Percentiles rank a stretch among this genome's conserved stretches.
phyloP scores from a whole-genome alignment of 2,797 vertebrate species.

The Poeciliopsis infans region DNA sequence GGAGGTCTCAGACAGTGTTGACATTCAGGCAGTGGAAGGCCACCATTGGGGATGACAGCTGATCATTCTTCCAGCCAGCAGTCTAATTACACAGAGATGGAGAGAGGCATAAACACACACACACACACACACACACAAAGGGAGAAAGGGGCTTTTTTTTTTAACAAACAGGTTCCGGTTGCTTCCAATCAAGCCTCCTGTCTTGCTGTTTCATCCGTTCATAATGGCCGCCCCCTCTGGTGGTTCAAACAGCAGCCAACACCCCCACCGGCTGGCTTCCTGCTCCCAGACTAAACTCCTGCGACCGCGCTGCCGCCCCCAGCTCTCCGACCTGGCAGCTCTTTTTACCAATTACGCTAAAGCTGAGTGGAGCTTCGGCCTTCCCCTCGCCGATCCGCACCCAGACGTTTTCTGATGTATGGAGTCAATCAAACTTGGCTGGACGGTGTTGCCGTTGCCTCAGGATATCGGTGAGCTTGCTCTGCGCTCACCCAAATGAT shows the following conservation, averaged over 20 bases:
- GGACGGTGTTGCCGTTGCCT: slow-evolving; percentile 56
- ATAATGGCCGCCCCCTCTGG: slow-evolving; percentile 27
- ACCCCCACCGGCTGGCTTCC: slow-evolving; percentile 55
- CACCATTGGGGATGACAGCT: slow-evolving; percentile 73
- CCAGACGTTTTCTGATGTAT: slow-evolving; percentile 61
- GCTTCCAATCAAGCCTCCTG: slow-evolving; percentile 59
- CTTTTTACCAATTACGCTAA: slow-evolving; percentile 60
- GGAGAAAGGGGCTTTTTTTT: slow-evolving; percentile 10
- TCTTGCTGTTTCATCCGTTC: slow-evolving; percentile 65
- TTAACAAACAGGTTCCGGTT: slow-evolving; percentile 67
- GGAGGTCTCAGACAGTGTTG: slow-evolving; percentile 75
- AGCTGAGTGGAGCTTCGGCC: slow-evolving; percentile 12
- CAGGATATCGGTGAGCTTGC: slow-evolving; percentile 61
- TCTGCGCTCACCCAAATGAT: slow-evolving; percentile 57
- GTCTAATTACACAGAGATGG: slow-evolving; percentile 67
- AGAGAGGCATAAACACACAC: slow-evolving; percentile 20
- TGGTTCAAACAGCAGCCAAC: slow-evolving; percentile 45
- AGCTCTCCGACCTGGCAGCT: slow-evolving; percentile 28
- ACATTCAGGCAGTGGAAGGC: slow-evolving; percentile 75
- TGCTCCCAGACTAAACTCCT: slow-evolving; percentile 42
- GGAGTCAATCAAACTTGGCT: slow-evolving; percentile 70
- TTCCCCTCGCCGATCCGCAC: slow-evolving; percentile 6
- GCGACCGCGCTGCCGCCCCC: slow-evolving; percentile 25
- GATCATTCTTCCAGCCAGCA: slow-evolving; percentile 73
- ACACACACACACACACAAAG: slow-evolving; percentile 11